Evolutionary conservation across 2,888 invertebrate species (phyloP).

Genomic region (Rhimphoctona megacephalus): DNA sequence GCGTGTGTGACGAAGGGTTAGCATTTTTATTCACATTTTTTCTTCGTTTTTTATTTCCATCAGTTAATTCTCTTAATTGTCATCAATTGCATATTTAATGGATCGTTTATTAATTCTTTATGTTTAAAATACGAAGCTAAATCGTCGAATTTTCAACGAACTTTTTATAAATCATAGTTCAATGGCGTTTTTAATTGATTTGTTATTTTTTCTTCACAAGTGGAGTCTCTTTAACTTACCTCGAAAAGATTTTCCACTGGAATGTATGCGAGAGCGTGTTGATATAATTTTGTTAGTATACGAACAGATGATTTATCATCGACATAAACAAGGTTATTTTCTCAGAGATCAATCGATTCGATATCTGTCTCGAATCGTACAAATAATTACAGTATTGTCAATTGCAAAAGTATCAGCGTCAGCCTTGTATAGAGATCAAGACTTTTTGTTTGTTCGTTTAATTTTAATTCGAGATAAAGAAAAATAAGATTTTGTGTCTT

Average conservation of each 20-base stretch:
- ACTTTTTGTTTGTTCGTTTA: constrained; percentile 9
- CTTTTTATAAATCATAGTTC: background rate
- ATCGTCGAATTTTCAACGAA: background rate
- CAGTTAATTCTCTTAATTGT: too few relatives aligned
- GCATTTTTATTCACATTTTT: too few relatives aligned
- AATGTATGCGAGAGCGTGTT: constrained; percentile 39
- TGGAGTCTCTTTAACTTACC: constrained; percentile 84
- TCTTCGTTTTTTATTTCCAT: too few relatives aligned
- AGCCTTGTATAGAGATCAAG: constrained; percentile 9
- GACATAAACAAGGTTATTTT: constrained; percentile 39
- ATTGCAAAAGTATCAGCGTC: constrained; percentile 16
- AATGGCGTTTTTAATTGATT: background rate
- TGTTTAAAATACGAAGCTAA: too few relatives aligned
- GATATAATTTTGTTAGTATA: constrained; percentile 38
- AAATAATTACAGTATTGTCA: constrained; percentile 46
- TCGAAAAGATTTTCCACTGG: constrained; percentile 77
- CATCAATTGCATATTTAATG: too few relatives aligned
- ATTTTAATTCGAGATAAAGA: constrained; percentile 26
- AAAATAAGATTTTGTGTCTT: background rate
- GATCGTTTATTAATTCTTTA: too few relatives aligned
- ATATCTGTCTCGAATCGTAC: constrained; percentile 40
- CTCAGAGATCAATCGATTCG: constrained; percentile 50
- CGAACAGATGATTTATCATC: constrained; percentile 20
- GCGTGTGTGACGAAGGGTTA: too few relatives aligned
- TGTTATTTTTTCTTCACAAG: constrained; percentile 29